Base-by-base conservation (phyloP, 2,797 vertebrate species). In the Sphenopsis melanotis region DNA sequence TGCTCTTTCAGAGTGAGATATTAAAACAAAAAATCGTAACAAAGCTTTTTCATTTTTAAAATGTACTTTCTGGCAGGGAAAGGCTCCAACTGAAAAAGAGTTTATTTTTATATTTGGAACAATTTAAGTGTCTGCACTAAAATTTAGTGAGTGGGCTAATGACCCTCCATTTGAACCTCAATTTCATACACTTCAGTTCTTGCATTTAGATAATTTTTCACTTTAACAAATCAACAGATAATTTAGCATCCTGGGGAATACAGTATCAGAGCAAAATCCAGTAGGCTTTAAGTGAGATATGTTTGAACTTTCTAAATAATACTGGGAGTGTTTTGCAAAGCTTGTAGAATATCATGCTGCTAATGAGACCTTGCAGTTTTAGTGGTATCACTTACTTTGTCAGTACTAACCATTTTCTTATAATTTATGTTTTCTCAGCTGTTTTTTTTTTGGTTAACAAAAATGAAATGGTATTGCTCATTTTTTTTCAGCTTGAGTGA, bases 141-240 rank as follows among this genome's bases (percentile, higher is more conserved):
- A 97, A 91, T 95, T 89, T 90, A 96, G 39, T 68, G 53, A 78
- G 42, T 68, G 88, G 36, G 69, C 46, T 84, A 94, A 89, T 77
- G 65, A 24, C 53, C 60, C 19, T 83, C 52, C 76, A 57, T 83
- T 78, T 93, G 56, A 29, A 66, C 18, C 65, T 78, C 95, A 92
- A 78, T 93, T 97, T 74, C 10, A 53, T 60, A 50, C 17, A 75
- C 32, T 95, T 77, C 26, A 70, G 23, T 86, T 93, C 79, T 96
- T 77, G 32, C 87, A 92, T 94, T 93, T 94, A 80, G n/a, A 92
- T 92, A 53, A 85, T 21, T 89, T n/a, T 34, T 94, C 55, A 56
- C 64, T 34, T 91, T 94, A 96, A 80, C 27, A 87, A 94, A 91
- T 69, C 29, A 93, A 94, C 87, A 79, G 83, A 95, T 89, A 91